Conservation (phyloP, 2,888 invertebrate species). For the Molorchus minor region DNA sequence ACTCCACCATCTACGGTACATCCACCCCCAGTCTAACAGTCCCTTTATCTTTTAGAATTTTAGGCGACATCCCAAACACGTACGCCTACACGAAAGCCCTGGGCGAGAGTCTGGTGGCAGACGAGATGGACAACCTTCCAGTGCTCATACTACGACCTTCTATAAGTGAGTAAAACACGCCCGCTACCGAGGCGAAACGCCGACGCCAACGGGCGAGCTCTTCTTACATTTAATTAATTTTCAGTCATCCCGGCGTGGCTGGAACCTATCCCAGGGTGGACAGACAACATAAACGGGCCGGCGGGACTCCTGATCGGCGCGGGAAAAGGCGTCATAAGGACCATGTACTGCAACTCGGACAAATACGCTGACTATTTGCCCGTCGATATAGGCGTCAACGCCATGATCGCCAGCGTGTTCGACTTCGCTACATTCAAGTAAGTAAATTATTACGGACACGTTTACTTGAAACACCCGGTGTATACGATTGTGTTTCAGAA, state of each 20-base stretch:
- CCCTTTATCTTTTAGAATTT: slow-evolving; percentile 67
- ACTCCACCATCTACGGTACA: no score
- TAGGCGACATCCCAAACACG: slow-evolving; percentile 86
- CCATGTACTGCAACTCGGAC: slow-evolving; percentile 82
- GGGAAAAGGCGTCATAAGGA: slow-evolving; percentile 87
- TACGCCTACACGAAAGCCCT: slow-evolving; percentile 95
- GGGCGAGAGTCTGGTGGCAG: slow-evolving; percentile 84
- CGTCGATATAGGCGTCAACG: slow-evolving; percentile 84
- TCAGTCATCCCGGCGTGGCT: no score
- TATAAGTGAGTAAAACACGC: slow-evolving; percentile 68
- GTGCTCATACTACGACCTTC: slow-evolving; percentile 85
- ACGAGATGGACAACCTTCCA: slow-evolving; percentile 80
- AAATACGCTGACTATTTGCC: slow-evolving; percentile 68
- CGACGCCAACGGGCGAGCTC: no score
- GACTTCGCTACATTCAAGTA: slow-evolving; percentile 70
- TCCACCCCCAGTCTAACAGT: no score
- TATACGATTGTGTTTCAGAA: slow-evolving; percentile 59
- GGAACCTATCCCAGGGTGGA: slow-evolving; percentile 90
- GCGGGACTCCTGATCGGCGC: slow-evolving; percentile 83
- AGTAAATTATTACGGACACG: slow-evolving; percentile 32
- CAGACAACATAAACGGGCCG: slow-evolving; percentile 94
- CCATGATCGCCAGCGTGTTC: slow-evolving; percentile 62
- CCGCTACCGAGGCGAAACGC: slow-evolving; percentile 86
- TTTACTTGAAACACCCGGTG: background rate
- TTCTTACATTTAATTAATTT: no score